A percentile compares a stretch with the other conserved stretches of the same genome.
Conservation (phyloP, 2,888 invertebrate species). For the Actias luna region DNA sequence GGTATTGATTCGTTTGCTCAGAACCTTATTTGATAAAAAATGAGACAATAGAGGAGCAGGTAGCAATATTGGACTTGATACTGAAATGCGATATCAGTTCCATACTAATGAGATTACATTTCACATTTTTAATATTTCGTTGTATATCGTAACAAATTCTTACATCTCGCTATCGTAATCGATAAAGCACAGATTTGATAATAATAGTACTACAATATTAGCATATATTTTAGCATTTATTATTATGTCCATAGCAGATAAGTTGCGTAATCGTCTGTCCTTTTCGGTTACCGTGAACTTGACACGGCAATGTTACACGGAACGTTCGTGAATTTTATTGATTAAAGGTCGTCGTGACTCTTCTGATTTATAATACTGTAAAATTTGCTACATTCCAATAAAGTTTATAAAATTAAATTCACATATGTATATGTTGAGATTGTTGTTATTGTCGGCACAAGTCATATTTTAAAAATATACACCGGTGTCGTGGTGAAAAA, state of each 20-base stretch:
- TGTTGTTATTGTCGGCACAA: too few species aligned
- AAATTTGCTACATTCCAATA: not conserved
- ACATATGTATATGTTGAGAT: too few species aligned
- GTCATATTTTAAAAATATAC: too few species aligned
- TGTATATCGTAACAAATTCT: not conserved
- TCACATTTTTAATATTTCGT: too few species aligned
- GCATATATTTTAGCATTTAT: slow-evolving; percentile 10
- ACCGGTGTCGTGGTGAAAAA: too few species aligned
- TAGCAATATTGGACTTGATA: too few species aligned
- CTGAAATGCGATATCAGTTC: too few species aligned
- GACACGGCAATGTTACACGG: slow-evolving; percentile 10
- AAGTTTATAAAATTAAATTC: too few species aligned
- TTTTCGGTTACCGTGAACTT: slow-evolving; percentile 14
- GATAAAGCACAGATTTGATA: not conserved
- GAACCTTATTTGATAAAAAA: too few species aligned
- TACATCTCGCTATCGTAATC: slow-evolving; percentile 5
- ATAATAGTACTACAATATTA: slow-evolving; percentile 9
- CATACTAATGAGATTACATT: too few species aligned
- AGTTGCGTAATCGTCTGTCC: slow-evolving; percentile 11
- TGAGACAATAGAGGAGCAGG: too few species aligned
- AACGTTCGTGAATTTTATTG: not conserved
- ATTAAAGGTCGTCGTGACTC: slow-evolving; percentile 3
- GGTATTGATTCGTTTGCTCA: too few species aligned
- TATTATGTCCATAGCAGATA: not conserved
- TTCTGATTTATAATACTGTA: not conserved